These are phyloP conservation scores for Yoshiicerus persimilis DNA, from an alignment of 1,140 invertebrate genomes.

Conservation along the genomic window DNA sequence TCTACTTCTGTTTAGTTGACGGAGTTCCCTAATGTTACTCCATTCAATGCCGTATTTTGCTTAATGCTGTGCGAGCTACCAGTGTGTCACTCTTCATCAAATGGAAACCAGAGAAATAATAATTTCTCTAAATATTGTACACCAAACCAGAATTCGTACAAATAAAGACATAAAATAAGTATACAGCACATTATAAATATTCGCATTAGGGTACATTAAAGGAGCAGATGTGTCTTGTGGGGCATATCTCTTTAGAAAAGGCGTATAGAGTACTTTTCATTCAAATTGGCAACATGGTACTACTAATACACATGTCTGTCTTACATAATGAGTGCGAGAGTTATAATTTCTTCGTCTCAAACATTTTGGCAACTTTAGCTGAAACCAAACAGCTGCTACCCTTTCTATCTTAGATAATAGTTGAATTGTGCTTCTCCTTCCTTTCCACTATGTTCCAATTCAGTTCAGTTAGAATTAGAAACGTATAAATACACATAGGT, in stretches of 20 bases:
- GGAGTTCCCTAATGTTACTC: neutral
- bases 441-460: neutral
- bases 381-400: neutral
- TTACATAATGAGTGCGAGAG: neutral
- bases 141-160: neutral
- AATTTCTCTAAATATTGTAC: neutral
- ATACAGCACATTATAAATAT: neutral
- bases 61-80: neutral
- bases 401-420: neutral
- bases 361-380: neutral
- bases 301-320: neutral
- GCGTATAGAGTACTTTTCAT: neutral
- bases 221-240: neutral
- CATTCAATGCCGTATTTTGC: neutral
- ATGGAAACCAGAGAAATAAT: neutral
- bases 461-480: neutral
- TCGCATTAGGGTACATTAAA: too few species aligned
- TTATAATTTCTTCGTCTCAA: neutral
- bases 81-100: conserved; percentile 1
- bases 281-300: neutral
- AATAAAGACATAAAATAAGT: neutral
- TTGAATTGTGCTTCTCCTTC: neutral
- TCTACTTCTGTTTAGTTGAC: neutral
- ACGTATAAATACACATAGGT: too few species aligned
- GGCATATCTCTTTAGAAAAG: neutral